These are phyloP conservation scores for Tetramorium simillimum DNA, from an alignment of 1,140 invertebrate species.

Conservation along the genomic window DNA sequence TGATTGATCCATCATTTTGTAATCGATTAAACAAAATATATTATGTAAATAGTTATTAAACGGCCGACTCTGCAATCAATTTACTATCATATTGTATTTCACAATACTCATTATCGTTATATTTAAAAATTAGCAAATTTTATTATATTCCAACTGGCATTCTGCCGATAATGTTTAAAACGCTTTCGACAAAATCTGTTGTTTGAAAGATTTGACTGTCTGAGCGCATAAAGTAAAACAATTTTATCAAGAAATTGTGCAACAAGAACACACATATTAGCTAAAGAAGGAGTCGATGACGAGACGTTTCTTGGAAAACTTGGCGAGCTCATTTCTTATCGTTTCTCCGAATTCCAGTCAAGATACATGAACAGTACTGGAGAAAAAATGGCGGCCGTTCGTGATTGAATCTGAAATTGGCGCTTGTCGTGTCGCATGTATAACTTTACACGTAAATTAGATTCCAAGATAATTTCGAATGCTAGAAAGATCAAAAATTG, in stretches of 20 bases:
- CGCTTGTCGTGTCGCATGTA: neutral
- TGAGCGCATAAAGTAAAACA: neutral
- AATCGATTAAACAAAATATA: no score
- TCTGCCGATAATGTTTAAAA: neutral
- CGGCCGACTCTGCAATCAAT: no score
- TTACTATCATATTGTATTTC: no score
- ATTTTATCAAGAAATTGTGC: slow-evolving; percentile 1
- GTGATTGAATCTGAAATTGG: neutral
- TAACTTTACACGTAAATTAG: neutral
- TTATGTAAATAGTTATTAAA: no score
- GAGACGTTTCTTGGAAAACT: neutral
- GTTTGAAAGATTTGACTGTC: neutral
- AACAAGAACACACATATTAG: neutral
- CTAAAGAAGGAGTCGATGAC: neutral
- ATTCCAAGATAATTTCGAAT: neutral
- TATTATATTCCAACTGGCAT: neutral
- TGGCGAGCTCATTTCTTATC: slow-evolving; percentile 6
- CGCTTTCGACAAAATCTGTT: neutral
- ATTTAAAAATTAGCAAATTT: no score
- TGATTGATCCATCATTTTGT: no score
- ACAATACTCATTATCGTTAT: no score
- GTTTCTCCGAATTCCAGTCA: neutral
- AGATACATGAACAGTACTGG: neutral
- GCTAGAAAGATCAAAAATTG: neutral
- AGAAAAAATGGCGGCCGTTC: neutral